These are phyloP conservation scores for Rhinoraja longicauda DNA, from an alignment of 2,797 vertebrate genomes.

Conservation along the genomic window DNA sequence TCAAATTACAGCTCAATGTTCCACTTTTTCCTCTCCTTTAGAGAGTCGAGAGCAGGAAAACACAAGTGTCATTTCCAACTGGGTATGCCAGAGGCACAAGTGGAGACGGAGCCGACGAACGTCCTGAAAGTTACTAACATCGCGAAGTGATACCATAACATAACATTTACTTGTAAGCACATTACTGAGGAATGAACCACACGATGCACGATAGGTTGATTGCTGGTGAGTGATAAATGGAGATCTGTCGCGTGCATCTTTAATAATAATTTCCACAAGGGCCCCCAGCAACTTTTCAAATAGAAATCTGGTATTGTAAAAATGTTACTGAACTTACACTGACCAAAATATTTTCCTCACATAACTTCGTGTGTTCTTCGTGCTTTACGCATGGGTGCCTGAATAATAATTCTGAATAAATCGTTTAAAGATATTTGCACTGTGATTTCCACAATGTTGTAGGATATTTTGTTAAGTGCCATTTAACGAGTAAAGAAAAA, in stretches of 20 bases:
- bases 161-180: background rate
- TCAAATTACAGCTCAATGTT: too few relatives aligned
- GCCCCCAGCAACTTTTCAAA: background rate
- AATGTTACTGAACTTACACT: background rate
- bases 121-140: background rate
- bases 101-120: background rate
- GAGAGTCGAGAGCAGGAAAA: background rate
- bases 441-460: conserved; percentile 9
- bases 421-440: background rate
- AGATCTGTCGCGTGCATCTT: background rate
- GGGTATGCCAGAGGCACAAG: background rate
- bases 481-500: background rate
- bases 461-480: background rate
- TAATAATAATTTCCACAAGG: background rate
- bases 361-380: background rate
- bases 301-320: background rate
- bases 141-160: background rate
- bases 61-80: background rate
- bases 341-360: background rate
- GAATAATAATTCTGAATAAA: background rate
- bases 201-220: background rate
- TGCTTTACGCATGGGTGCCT: background rate
- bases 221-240: too few relatives aligned
- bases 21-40: background rate
- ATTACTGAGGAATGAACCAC: background rate